A percentile compares a stretch with the other conserved stretches of the same genome.
phyloP scores from a whole-genome alignment of 2,113 vertebrate genomes.

The Sardina pilchardus region DNA sequence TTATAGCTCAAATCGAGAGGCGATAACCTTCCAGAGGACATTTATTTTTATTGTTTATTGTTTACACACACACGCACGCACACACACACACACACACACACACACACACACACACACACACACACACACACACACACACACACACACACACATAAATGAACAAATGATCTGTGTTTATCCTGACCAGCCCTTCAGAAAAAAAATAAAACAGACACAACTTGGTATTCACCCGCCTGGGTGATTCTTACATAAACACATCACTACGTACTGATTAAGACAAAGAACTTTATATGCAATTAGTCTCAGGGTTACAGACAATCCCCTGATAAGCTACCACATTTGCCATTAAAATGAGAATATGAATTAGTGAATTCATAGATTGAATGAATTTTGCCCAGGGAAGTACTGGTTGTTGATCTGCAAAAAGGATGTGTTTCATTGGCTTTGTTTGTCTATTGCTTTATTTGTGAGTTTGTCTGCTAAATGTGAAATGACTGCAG shows the following conservation, averaged over 20 bases:
- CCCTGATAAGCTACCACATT: neutral
- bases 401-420: neutral
- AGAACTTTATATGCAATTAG: neutral
- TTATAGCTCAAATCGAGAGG: constrained; percentile 34
- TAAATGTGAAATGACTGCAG: neutral
- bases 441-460: neutral
- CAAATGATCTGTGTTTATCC: neutral
- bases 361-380: neutral
- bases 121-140: no score
- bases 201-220: neutral
- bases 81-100: no score
- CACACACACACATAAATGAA: no score
- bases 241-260: neutral
- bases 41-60: neutral
- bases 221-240: neutral
- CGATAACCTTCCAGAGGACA: constrained; percentile 31
- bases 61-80: no score
- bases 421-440: neutral
- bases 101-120: no score
- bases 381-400: neutral
- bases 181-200: neutral
- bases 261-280: neutral
- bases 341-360: neutral
- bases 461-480: neutral
- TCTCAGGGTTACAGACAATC: neutral